Conservation (phyloP, 2,113 vertebrate genomes). For the Myrmophylax atrothorax region DNA sequence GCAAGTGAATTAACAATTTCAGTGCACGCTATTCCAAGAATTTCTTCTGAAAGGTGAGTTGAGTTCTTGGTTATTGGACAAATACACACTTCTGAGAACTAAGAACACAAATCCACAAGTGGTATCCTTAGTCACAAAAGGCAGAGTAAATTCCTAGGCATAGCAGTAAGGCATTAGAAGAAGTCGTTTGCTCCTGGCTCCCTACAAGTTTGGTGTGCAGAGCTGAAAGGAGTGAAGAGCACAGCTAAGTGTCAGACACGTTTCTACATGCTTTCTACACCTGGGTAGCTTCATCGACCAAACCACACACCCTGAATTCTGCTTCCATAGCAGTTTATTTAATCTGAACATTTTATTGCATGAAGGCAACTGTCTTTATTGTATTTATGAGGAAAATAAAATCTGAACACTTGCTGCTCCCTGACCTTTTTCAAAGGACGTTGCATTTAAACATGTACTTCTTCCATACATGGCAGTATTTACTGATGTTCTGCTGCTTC, state of each 20-base stretch:
- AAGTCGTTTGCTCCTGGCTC: neutral
- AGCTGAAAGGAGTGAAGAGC: neutral
- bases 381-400: neutral
- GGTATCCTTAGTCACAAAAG: neutral
- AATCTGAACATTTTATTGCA: neutral
- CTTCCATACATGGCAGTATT: neutral
- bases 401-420: neutral
- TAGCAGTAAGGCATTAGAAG: neutral
- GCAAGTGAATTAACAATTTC: neutral
- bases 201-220: neutral
- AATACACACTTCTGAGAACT: neutral
- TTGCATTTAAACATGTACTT: neutral
- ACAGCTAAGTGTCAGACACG: neutral
- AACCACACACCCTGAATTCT: neutral
- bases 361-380: neutral
- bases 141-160: neutral
- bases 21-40: rapidly evolving
- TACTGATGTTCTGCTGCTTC: neutral
- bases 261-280: neutral
- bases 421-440: neutral
- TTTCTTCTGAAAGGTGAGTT: neutral
- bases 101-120: neutral
- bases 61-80: neutral
- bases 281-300: neutral
- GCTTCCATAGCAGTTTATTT: neutral